Conservation (phyloP, 2,888 invertebrate species). For the Pseudoips prasinana region DNA sequence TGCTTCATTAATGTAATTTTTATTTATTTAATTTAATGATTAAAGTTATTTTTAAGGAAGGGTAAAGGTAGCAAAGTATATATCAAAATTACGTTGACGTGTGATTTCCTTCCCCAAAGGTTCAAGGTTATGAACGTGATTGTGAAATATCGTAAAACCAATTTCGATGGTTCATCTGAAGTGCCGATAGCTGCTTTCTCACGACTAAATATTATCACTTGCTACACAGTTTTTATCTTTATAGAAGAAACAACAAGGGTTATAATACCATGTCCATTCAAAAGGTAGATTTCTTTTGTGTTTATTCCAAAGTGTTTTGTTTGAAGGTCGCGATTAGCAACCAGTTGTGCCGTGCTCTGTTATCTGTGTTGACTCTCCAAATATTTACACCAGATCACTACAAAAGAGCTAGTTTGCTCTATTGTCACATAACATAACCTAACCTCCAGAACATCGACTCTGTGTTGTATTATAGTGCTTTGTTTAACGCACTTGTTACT, state of each 20-base stretch:
- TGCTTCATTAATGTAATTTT: too few relatives aligned
- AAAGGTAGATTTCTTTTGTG: constrained; percentile 35
- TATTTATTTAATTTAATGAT: too few relatives aligned
- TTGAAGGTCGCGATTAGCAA: constrained; percentile 68
- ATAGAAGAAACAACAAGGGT: constrained; percentile 31
- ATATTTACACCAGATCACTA: constrained; percentile 60
- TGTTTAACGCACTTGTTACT: too few relatives aligned
- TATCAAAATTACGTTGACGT: constrained; percentile 51
- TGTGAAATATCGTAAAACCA: constrained; percentile 74
- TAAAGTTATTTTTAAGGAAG: too few relatives aligned
- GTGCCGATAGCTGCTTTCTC: constrained; percentile 65
- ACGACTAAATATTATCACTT: constrained; percentile 45
- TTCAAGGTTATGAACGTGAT: constrained; percentile 76
- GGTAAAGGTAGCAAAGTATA: too few relatives aligned
- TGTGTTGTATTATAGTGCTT: too few relatives aligned
- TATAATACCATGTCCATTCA: constrained; percentile 34
- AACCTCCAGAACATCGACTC: too few relatives aligned
- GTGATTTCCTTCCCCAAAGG: constrained; percentile 65
- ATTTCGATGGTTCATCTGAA: constrained; percentile 63
- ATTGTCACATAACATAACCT: too few relatives aligned
- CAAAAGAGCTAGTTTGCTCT: constrained; percentile 39
- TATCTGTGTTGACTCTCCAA: constrained; percentile 65
- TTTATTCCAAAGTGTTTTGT: constrained; percentile 59
- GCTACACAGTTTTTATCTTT: constrained; percentile 24
- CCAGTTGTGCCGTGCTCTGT: constrained; percentile 69